A percentile compares a stretch with the other conserved stretches of the same genome.
These are phyloP conservation scores for Conops quadrifasciatus DNA, from an alignment of 2,888 invertebrate species.

Conservation along the genomic window DNA sequence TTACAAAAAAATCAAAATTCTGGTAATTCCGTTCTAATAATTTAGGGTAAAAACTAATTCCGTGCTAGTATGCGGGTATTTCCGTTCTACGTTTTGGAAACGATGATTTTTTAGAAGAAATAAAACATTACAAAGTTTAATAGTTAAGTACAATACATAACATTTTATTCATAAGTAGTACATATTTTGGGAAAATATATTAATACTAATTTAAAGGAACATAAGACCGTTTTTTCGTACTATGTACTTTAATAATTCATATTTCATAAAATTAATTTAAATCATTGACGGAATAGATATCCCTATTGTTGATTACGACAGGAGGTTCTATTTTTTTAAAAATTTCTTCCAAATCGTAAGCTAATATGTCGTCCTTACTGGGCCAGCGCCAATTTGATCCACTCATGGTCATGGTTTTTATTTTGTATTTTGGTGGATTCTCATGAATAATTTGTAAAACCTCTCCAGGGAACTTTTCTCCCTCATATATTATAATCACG, in stretches of 20 bases:
- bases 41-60: no score
- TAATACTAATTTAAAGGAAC: background rate
- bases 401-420: no score
- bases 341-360: background rate
- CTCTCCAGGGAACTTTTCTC: no score
- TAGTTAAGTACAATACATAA: no score
- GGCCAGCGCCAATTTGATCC: background rate
- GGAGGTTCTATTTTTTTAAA: background rate
- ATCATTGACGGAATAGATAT: background rate
- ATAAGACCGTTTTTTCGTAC: background rate
- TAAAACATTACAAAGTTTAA: no score
- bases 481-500: background rate
- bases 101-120: background rate
- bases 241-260: background rate
- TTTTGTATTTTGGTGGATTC: no score
- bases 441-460: no score
- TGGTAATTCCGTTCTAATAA: slow-evolving; percentile 1
- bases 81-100: background rate
- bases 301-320: background rate
- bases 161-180: background rate
- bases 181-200: background rate
- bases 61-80: background rate
- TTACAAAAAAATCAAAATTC: background rate
- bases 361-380: background rate
- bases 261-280: background rate